Conservation (phyloP, 2,888 invertebrate species). For the Balanococcus diminutus region DNA sequence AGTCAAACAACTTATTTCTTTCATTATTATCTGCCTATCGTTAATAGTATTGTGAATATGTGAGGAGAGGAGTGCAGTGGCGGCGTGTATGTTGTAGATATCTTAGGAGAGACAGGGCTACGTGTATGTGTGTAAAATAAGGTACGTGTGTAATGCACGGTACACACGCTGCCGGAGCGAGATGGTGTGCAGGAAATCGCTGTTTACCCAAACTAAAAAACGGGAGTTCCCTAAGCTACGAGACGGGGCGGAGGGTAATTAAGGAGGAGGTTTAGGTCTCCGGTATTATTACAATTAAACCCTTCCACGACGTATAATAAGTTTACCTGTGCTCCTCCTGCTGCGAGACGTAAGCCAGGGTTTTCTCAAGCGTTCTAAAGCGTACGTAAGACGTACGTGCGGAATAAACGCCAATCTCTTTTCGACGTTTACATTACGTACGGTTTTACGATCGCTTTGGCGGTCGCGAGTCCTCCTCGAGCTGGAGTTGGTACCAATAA, state of each 20-base stretch:
- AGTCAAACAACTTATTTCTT: slow-evolving; percentile 54
- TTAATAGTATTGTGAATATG: slow-evolving; percentile 52
- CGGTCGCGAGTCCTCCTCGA: too few species aligned
- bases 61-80: neutral
- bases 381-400: neutral
- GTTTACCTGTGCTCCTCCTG: slow-evolving; percentile 52
- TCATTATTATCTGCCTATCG: slow-evolving; percentile 53
- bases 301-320: slow-evolving; percentile 43
- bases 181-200: slow-evolving; percentile 51
- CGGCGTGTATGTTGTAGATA: neutral
- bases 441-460: neutral
- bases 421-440: neutral
- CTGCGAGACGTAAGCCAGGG: slow-evolving; percentile 32
- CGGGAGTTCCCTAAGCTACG: slow-evolving; percentile 15
- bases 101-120: neutral
- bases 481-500: too few species aligned
- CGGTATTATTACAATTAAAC: slow-evolving; percentile 52
- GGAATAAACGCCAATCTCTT: slow-evolving; percentile 4
- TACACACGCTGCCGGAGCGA: neutral
- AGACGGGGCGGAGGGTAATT: slow-evolving; percentile 48
- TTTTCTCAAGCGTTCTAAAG: slow-evolving; percentile 34
- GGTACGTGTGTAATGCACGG: neutral
- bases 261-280: slow-evolving; percentile 45
- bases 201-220: slow-evolving; percentile 48
- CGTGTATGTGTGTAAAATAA: slow-evolving; percentile 14